Evolutionary conservation across 1,140 invertebrate genomes (phyloP), one percentile per base, ranked within the genome.

Genomic region (Drosophila sp.): DNA sequence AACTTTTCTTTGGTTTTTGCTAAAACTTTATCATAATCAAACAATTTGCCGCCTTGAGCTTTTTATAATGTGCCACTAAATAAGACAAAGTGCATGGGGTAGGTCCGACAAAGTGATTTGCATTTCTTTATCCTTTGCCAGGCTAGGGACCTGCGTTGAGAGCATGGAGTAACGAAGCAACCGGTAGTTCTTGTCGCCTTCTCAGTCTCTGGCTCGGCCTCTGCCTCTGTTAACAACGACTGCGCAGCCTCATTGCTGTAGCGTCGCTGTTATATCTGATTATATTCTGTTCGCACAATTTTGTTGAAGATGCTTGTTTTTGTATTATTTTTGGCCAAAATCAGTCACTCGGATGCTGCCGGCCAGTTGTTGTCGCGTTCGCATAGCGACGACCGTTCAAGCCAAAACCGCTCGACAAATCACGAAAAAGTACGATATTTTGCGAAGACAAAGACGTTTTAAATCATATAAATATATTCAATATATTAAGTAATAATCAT

Each of bases 281-380:
- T 23, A 27, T 72, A 50, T 58, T 60, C 57, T 56, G 77, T 67
- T 74, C 57, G 38, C 35, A 23, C 62, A 63, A 32, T 64, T 17
- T 70, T 72, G 40, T 68, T 55, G 35, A 62, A 65, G 63, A 69
- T 50, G 44, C 44, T 50, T n/a, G 35, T 50, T 50, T 25, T 50
- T 50, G 44, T 23, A 50, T 50, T 50, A 66, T 57, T 65, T 85
- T 69, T 85, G 67, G 75, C 75, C 74, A 85, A 86, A 71, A 63
- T 72, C 71, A 85, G 79, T 85, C 68, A 70, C 63, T 87, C 83
- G 82, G 82, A 85, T 87, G 82, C 82, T 85, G 82, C 75, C 56
- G 75, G 71, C 71, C 83, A 79, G 76, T 82, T 82, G 70, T 68
- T 80, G 78, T 77, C 65, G 75, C 74, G 65, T 54, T 67, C 55